Conservation (phyloP, 2,113 vertebrate species). For the Scomber scombrus region DNA sequence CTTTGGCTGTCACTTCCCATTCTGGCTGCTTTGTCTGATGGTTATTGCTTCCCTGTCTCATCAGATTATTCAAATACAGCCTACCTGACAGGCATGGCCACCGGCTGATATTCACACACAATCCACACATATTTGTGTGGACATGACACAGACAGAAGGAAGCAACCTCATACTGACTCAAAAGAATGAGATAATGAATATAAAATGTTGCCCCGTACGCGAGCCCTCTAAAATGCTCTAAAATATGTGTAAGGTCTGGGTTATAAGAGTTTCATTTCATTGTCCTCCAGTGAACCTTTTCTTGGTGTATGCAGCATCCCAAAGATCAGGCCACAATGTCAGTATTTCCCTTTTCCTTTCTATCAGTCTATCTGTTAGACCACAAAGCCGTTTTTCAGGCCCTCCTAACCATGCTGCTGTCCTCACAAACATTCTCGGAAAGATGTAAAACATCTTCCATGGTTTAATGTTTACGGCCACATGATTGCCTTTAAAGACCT, state of each 20-base stretch:
- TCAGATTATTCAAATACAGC: conserved; percentile 55
- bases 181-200: background rate
- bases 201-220: background rate
- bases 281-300: conserved; percentile 31
- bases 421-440: conserved; percentile 30
- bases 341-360: background rate
- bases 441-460: conserved; percentile 43
- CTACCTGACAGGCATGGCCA: conserved; percentile 45
- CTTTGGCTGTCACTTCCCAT: conserved; percentile 51
- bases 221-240: background rate
- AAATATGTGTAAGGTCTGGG: conserved; percentile 1
- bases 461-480: conserved; percentile 55
- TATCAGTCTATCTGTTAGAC: conserved; percentile 8
- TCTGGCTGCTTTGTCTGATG: conserved; percentile 32
- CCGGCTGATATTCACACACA: conserved; percentile 3
- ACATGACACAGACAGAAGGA: background rate
- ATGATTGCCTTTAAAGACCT: conserved; percentile 58
- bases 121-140: background rate
- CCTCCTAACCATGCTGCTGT: conserved; percentile 24
- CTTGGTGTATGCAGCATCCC: background rate
- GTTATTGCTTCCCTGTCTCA: conserved; percentile 58
- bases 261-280: conserved; percentile 5
- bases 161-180: conserved; percentile 1
- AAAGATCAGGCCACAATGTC: background rate
- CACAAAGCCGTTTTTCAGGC: conserved; percentile 33